Evolutionary conservation across 1,140 invertebrate genomes (phyloP).

Genomic region (Aphelinus atriplicis): DNA sequence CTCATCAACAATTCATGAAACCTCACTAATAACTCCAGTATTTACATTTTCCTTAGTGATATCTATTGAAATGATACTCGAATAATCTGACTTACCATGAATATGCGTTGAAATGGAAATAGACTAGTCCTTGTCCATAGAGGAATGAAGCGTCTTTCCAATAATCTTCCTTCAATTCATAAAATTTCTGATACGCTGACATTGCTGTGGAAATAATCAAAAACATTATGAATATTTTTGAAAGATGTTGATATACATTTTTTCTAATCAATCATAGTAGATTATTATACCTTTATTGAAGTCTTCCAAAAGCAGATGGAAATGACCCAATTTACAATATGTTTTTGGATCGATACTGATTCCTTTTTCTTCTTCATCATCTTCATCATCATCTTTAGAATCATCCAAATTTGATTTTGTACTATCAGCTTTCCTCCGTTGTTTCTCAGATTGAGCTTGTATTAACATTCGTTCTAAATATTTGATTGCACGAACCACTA

Average conservation of each 20-base stretch:
- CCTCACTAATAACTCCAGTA: too few species aligned
- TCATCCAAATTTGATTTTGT: slow-evolving; percentile 63
- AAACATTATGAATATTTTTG: slow-evolving; percentile 2
- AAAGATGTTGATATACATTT: too few species aligned
- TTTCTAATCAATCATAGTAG: background rate
- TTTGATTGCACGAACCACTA: slow-evolving; percentile 84
- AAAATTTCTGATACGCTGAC: slow-evolving; percentile 95
- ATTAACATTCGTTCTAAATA: slow-evolving; percentile 85
- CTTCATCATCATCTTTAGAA: slow-evolving; percentile 62
- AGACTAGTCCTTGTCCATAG: slow-evolving; percentile 93
- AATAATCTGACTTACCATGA: slow-evolving; percentile 83
- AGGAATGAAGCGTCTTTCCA: slow-evolving; percentile 93
- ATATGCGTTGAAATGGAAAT: slow-evolving; percentile 95
- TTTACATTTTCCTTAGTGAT: too few species aligned
- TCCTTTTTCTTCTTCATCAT: slow-evolving; percentile 70
- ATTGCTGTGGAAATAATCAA: slow-evolving; percentile 75
- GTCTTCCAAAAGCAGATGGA: slow-evolving; percentile 89
- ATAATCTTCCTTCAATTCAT: slow-evolving; percentile 79
- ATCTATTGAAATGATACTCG: too few species aligned
- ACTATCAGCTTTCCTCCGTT: slow-evolving; percentile 61
- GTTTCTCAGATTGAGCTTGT: slow-evolving; percentile 75
- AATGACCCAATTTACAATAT: slow-evolving; percentile 93
- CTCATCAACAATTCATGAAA: too few species aligned
- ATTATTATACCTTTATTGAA: slow-evolving; percentile 82
- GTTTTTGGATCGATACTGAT: slow-evolving; percentile 89